These are phyloP conservation scores for Umimayanthus kanabou DNA, from an alignment of 92 coral and sea anemone species.

Conservation along the genomic window DNA sequence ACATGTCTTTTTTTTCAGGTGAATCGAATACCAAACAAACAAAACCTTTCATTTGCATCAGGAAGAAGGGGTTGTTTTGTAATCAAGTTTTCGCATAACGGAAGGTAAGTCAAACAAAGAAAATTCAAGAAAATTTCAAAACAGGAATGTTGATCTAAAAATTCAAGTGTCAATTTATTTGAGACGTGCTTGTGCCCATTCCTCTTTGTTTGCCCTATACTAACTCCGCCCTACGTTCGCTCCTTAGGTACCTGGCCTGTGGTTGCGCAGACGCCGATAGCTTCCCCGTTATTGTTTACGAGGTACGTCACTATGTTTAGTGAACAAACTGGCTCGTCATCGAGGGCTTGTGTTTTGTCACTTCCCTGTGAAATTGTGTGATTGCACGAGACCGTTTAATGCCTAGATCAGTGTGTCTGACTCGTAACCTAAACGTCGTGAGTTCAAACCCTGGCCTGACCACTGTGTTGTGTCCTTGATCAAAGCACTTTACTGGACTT, in stretches of 20 bases:
- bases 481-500: too few species aligned
- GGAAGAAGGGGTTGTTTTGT: conserved; percentile 95
- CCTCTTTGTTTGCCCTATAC: background rate
- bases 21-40: conserved; percentile 92
- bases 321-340: background rate
- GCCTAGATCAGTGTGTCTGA: too few species aligned
- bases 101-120: conserved; percentile 64
- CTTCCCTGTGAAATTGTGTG: too few species aligned
- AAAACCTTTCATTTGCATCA: conserved; percentile 70
- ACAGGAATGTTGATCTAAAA: background rate
- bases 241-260: conserved; percentile 87
- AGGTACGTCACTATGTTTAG: conserved; percentile 50
- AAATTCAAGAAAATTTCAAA: background rate
- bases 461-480: too few species aligned
- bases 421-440: too few species aligned
- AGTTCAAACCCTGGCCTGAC: too few species aligned
- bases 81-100: conserved; percentile 91
- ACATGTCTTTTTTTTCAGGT: conserved; percentile 49
- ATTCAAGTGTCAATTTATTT: background rate
- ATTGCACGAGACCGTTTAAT: too few species aligned
- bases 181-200: too few species aligned
- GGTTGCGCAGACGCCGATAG: conserved; percentile 91
- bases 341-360: background rate
- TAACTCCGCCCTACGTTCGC: background rate
- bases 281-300: conserved; percentile 86